These are phyloP conservation scores for Etheostoma spectabile DNA, from an alignment of 2,113 vertebrate genomes.

Conservation along the genomic window DNA sequence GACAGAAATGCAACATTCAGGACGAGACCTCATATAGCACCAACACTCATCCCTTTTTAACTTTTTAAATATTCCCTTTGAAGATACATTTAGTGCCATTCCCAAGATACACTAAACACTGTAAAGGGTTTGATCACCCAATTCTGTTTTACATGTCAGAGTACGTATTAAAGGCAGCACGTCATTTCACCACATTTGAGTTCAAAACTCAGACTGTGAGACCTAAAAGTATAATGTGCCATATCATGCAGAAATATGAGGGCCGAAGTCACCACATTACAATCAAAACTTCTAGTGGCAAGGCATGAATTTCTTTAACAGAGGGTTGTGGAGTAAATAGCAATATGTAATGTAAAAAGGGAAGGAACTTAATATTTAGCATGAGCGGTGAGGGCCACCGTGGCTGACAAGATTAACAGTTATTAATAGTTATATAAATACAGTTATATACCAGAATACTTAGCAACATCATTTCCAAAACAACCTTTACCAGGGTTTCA, in stretches of 20 bases:
- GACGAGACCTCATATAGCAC: neutral
- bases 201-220: neutral
- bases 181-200: neutral
- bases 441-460: neutral
- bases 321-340: neutral
- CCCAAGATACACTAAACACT: neutral
- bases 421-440: no score
- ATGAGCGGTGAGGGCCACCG: neutral
- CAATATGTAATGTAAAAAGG: neutral
- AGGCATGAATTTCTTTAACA: neutral
- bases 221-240: neutral
- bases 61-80: constrained; percentile 30
- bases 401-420: constrained; percentile 9
- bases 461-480: constrained; percentile 12
- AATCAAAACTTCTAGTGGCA: neutral
- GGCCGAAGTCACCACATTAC: neutral
- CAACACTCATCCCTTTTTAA: neutral
- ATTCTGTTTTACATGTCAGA: neutral
- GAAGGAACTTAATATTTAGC: neutral
- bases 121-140: constrained; percentile 8
- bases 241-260: neutral
- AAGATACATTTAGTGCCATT: constrained; percentile 1
- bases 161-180: neutral
- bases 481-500: neutral
- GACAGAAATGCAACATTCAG: constrained; percentile 27